phyloP scores from a whole-genome alignment of 2,888 invertebrate genomes.

The Rhynchonema sp. region DNA sequence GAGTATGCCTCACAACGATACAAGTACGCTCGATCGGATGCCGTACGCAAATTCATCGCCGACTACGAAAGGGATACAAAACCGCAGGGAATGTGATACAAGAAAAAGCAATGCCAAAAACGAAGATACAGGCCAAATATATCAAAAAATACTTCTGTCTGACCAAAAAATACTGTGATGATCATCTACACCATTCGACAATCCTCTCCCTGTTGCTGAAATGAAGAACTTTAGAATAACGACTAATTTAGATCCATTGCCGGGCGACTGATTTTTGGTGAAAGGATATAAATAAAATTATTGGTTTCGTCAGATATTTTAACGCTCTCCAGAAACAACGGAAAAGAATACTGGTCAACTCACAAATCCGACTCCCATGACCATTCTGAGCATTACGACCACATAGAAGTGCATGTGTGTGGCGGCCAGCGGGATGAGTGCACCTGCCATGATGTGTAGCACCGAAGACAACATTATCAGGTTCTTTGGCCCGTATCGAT shows the following conservation, averaged over 20 bases:
- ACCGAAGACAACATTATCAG: not conserved
- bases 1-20: not conserved
- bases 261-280: no score
- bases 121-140: not conserved
- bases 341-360: no score
- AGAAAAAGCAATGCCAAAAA: not conserved
- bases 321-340: no score
- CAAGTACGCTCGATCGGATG: not conserved
- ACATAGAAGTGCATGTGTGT: not conserved
- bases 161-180: not conserved
- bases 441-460: not conserved
- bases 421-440: not conserved
- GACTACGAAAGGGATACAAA: not conserved
- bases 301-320: no score
- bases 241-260: no score
- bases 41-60: not conserved
- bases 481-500: slow-evolving; percentile 1
- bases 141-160: not conserved
- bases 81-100: not conserved
- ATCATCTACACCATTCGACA: not conserved
- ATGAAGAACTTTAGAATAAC: no score
- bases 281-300: no score
- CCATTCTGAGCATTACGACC: not conserved
- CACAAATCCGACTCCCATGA: not conserved
- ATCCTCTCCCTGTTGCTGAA: no score